phyloP scores from a whole-genome alignment of 2,888 invertebrate genomes.

The Clivina fossor region DNA sequence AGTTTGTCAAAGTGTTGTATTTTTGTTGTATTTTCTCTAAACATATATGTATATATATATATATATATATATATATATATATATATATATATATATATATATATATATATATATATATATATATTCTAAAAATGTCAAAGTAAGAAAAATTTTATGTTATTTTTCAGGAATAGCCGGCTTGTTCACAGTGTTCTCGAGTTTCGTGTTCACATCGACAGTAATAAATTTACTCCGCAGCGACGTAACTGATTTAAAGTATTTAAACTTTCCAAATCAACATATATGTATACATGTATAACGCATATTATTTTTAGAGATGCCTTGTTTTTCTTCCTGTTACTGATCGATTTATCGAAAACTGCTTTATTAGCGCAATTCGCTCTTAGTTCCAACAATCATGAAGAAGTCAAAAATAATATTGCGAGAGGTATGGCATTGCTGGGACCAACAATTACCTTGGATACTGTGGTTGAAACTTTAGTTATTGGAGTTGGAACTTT shows the following conservation, averaged over 20 bases:
- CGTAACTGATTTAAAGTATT: slow-evolving; percentile 74
- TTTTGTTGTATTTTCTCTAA: too few relatives aligned
- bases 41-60: too few relatives aligned
- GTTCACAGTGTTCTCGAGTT: slow-evolving; percentile 89
- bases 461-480: slow-evolving; percentile 85
- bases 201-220: slow-evolving; percentile 87
- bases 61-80: too few relatives aligned
- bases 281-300: too few relatives aligned
- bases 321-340: slow-evolving; percentile 84
- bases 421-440: slow-evolving; percentile 83
- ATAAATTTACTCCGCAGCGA: slow-evolving; percentile 85
- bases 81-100: too few relatives aligned
- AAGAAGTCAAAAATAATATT: slow-evolving; percentile 83
- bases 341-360: slow-evolving; percentile 89
- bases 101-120: too few relatives aligned
- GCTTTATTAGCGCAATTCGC: slow-evolving; percentile 82
- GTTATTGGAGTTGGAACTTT: slow-evolving; percentile 90
- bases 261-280: neutral
- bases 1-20: too few relatives aligned
- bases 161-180: slow-evolving; percentile 57
- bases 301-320: slow-evolving; percentile 64
- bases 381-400: slow-evolving; percentile 74
- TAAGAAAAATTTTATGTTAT: too few relatives aligned
- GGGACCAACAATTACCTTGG: slow-evolving; percentile 87
- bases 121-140: too few relatives aligned